phyloP scores from a whole-genome alignment of 92 coral and sea anemone species.

The Zoanthus gigantus region DNA sequence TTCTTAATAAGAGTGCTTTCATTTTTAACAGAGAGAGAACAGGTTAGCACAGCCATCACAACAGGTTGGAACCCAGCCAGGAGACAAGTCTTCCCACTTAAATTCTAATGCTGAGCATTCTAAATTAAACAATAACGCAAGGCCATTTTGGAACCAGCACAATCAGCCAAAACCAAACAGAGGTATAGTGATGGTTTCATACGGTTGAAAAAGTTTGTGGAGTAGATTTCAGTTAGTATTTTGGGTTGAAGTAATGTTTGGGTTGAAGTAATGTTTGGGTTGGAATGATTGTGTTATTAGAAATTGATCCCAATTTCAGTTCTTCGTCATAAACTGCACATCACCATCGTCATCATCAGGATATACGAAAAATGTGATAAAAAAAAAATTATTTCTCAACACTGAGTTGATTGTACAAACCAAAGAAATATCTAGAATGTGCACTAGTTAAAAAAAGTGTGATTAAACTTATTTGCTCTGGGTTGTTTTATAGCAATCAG shows the following conservation, averaged over 20 bases:
- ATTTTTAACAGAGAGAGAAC: conserved; percentile 14
- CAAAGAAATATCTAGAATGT: not conserved
- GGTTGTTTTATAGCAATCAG: conserved; percentile 57
- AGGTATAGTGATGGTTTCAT: conserved; percentile 28
- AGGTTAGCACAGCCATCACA: conserved; percentile 4
- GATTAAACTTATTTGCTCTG: not conserved
- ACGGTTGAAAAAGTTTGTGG: too few species aligned
- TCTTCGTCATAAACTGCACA: not conserved
- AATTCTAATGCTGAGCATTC: conserved; percentile 79
- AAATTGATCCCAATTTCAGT: too few species aligned
- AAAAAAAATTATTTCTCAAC: not conserved
- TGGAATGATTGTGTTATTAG: too few species aligned
- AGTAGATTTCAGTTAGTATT: too few species aligned
- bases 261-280: too few species aligned
- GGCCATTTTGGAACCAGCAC: conserved; percentile 79
- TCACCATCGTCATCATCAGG: too few species aligned
- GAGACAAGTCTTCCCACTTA: not conserved
- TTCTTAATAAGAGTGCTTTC: not conserved
- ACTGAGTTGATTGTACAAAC: not conserved
- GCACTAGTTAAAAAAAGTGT: not conserved
- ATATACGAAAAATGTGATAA: too few species aligned
- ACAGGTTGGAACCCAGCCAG: conserved; percentile 17
- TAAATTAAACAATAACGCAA: conserved; percentile 60
- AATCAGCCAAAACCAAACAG: conserved; percentile 50
- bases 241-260: too few species aligned